phyloP scores from a whole-genome alignment of 2,113 vertebrate genomes.

The Puma concolor region DNA sequence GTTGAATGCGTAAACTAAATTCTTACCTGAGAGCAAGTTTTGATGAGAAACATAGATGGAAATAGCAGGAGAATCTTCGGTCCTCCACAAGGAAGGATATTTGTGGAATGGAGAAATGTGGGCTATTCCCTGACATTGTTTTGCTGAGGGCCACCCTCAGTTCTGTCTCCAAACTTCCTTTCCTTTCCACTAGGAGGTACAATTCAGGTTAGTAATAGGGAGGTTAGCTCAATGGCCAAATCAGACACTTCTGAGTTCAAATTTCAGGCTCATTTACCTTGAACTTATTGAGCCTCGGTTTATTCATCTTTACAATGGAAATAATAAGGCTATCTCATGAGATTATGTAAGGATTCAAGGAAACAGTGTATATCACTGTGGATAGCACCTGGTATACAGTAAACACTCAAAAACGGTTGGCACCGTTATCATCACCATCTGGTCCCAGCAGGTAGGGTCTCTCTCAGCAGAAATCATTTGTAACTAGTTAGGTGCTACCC shows the following conservation, averaged over 20 bases:
- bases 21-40: neutral
- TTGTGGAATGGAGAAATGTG: neutral
- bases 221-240: neutral
- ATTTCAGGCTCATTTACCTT: neutral
- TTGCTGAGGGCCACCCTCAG: neutral
- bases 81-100: neutral
- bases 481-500: neutral
- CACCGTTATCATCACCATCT: neutral
- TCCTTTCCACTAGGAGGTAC: neutral
- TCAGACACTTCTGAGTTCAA: neutral
- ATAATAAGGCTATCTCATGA: neutral
- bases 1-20: neutral
- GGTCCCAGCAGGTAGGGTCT: neutral
- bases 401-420: neutral
- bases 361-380: neutral
- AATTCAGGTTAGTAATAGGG: neutral
- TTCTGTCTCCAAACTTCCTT: neutral
- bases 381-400: neutral
- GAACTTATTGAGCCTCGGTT: neutral
- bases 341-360: neutral
- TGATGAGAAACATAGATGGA: neutral
- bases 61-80: neutral
- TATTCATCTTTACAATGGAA: neutral
- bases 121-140: neutral
- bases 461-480: neutral